Evolutionary conservation across 2,888 invertebrate species (phyloP).

Genomic region (Macrosiphum euphorbiae): DNA sequence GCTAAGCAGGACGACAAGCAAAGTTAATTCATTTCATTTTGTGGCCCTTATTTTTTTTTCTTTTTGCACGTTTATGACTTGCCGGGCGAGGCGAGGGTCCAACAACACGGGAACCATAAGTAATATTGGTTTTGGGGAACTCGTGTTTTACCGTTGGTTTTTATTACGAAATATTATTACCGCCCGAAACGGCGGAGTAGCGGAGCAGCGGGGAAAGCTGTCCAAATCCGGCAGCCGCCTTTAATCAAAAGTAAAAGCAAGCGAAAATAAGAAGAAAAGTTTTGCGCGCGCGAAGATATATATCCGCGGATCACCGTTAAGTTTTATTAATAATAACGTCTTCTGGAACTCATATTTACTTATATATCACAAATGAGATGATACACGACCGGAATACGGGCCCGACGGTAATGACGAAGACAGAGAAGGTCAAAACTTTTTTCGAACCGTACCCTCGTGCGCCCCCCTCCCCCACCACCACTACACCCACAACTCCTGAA

Average conservation of each 20-base stretch:
- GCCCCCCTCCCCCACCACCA: neutral
- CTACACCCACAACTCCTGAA: neutral
- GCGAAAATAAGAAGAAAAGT: slow-evolving; percentile 53
- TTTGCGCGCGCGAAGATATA: slow-evolving; percentile 48
- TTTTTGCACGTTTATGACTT: slow-evolving; percentile 6
- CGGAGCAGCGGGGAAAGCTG: neutral
- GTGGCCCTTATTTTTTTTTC: neutral
- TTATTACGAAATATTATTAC: slow-evolving; percentile 61
- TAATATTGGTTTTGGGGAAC: slow-evolving; percentile 58
- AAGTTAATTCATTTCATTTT: slow-evolving; percentile 27
- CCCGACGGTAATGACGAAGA: slow-evolving; percentile 44
- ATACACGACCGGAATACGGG: slow-evolving; percentile 64
- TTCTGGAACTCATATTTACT: slow-evolving; percentile 61
- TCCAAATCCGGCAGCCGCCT: slow-evolving; percentile 59
- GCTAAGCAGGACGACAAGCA: neutral
- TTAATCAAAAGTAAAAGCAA: slow-evolving; percentile 64
- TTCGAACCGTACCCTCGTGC: neutral
- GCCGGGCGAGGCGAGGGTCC: slow-evolving; percentile 12
- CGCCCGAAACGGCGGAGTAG: neutral
- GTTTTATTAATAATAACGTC: slow-evolving; percentile 65
- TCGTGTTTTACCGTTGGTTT: slow-evolving; percentile 60
- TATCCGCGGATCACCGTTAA: slow-evolving; percentile 64
- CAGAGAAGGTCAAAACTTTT: slow-evolving; percentile 60
- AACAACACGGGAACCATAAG: slow-evolving; percentile 27
- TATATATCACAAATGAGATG: slow-evolving; percentile 62